Conservation (phyloP, 2,113 vertebrate species). For the Psilopogon haemacephalus region DNA sequence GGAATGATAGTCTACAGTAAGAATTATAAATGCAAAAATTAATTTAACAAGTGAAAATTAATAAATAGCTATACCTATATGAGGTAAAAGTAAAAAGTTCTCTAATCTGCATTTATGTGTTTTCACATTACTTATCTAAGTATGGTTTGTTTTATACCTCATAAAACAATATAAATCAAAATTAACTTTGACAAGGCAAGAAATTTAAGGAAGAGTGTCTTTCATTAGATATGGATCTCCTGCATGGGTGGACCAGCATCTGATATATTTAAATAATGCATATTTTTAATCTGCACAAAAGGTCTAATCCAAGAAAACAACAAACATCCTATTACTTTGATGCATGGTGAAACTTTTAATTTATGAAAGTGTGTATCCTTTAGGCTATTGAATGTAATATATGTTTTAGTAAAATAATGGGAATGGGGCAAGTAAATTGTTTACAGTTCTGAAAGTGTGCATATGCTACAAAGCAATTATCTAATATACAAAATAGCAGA, state of each 20-base stretch:
- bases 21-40: background rate
- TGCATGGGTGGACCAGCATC: background rate
- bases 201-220: background rate
- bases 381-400: background rate
- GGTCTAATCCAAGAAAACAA: background rate
- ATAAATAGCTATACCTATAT: background rate
- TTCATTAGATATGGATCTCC: background rate
- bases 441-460: background rate
- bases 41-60: background rate
- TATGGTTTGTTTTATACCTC: background rate
- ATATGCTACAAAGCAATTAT: background rate
- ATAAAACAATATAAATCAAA: background rate
- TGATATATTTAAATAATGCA: background rate
- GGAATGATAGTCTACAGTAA: background rate
- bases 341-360: background rate
- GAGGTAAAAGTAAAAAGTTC: background rate
- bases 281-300: background rate
- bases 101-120: background rate
- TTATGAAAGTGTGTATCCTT: background rate
- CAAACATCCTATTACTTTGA: background rate
- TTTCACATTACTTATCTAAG: background rate
- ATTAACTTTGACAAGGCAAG: background rate
- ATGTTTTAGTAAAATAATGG: background rate
- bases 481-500: background rate
- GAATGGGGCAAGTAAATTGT: rapidly evolving